Evolutionary conservation across 2,113 vertebrate genomes (phyloP).

Genomic region (Boulengeromyrus knoepffleri): DNA sequence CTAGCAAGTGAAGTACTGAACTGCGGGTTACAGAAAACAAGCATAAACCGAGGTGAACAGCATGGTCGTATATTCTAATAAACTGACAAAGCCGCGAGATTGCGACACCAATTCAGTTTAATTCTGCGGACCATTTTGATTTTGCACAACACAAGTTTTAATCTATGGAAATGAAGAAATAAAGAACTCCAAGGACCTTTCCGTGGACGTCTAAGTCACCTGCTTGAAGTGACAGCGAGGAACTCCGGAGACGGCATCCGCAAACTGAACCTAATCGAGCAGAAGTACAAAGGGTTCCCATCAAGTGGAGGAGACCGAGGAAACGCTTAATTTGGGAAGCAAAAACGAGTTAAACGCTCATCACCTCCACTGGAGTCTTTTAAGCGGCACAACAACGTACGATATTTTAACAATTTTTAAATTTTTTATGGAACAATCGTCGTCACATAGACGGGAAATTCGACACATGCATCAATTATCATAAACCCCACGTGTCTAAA

Average conservation of each 20-base stretch:
- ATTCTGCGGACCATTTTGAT: neutral
- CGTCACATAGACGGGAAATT: neutral
- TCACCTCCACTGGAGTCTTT: neutral
- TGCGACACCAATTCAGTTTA: slow-evolving; percentile 23
- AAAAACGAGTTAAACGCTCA: neutral
- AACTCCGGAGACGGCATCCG: neutral
- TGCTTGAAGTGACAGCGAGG: neutral
- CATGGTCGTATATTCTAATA: slow-evolving; percentile 29
- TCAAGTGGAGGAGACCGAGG: neutral
- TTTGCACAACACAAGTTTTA: neutral
- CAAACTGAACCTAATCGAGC: slow-evolving; percentile 14
- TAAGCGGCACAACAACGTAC: neutral
- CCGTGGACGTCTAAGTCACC: neutral
- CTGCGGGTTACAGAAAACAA: slow-evolving; percentile 52
- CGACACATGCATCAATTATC: neutral
- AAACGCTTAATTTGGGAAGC: neutral
- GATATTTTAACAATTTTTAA: neutral
- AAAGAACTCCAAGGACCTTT: neutral
- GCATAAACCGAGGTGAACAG: slow-evolving; percentile 41
- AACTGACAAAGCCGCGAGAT: slow-evolving; percentile 39
- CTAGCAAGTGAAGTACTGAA: slow-evolving; percentile 37
- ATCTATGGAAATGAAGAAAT: neutral
- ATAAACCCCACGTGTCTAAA: neutral
- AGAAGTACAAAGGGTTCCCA: slow-evolving; percentile 5
- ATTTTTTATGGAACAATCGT: neutral